phyloP scores from a whole-genome alignment of 1,140 invertebrate species.

The Drosophila willistoni region DNA sequence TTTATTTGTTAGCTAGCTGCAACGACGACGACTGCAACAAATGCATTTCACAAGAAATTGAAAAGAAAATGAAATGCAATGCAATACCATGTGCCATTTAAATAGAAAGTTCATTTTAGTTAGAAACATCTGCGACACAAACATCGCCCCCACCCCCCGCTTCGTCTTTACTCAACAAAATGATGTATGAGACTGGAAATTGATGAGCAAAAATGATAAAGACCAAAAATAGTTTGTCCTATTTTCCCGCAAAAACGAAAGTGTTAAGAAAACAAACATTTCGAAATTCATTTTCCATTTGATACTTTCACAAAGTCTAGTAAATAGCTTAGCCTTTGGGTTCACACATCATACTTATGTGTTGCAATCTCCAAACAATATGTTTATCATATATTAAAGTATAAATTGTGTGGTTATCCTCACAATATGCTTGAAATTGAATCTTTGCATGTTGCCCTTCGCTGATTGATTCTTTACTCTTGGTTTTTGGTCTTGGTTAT shows the following conservation, averaged over 20 bases:
- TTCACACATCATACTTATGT: no score
- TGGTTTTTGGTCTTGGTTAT: not conserved
- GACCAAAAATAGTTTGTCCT: no score
- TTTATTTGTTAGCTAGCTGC: conserved; percentile 1
- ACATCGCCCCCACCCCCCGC: not conserved
- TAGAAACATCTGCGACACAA: conserved; percentile 5
- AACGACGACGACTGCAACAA: not conserved
- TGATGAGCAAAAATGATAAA: not conserved
- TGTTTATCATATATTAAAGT: no score
- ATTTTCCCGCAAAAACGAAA: no score
- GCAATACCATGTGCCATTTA: conserved; percentile 7
- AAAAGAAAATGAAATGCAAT: conserved; percentile 14
- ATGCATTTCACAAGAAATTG: conserved; percentile 13
- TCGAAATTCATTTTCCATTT: no score
- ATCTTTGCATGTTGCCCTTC: not conserved
- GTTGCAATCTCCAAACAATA: no score
- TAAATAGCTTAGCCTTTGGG: no score
- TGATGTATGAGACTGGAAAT: not conserved
- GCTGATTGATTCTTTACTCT: conserved; percentile 11
- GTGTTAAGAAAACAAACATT: no score
- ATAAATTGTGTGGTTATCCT: not conserved
- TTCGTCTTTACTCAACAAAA: not conserved
- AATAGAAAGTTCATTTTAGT: conserved; percentile 9
- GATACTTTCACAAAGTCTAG: no score
- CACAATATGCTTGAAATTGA: not conserved